These are phyloP conservation scores for Aptenodytes patagonicus DNA, from an alignment of 2,113 vertebrate genomes.

Conservation along the genomic window DNA sequence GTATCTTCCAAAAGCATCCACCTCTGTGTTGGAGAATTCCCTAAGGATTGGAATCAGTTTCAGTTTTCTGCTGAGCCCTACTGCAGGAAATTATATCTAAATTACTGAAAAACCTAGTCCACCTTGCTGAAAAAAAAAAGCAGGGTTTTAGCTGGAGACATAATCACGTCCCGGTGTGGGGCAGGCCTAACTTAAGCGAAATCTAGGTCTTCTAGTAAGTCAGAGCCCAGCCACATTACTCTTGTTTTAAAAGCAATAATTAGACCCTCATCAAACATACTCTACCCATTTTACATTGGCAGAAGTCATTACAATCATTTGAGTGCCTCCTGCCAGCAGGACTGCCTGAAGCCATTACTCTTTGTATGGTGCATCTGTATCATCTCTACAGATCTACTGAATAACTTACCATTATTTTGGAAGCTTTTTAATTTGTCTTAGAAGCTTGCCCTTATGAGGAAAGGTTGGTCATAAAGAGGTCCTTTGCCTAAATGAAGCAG, in stretches of 20 bases:
- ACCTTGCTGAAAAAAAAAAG: neutral
- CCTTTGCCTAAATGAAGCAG: neutral
- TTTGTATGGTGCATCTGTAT: neutral
- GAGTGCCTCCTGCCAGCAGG: neutral
- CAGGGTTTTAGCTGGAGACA: neutral
- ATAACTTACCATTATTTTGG: neutral
- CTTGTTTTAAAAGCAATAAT: neutral
- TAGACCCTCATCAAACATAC: neutral
- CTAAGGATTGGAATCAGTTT: neutral
- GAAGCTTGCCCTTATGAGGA: neutral
- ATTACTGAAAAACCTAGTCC: neutral
- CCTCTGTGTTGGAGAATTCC: neutral
- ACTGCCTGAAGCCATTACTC: neutral
- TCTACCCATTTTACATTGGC: neutral
- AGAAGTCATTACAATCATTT: neutral
- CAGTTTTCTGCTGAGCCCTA: neutral
- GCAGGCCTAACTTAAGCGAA: neutral
- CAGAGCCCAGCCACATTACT: neutral
- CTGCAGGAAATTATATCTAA: neutral
- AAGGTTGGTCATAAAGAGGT: neutral
- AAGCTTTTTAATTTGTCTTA: neutral
- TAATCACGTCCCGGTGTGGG: rapidly evolving
- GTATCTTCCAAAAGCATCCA: neutral
- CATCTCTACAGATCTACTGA: neutral
- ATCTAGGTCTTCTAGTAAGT: neutral